Percentiles rank a stretch among this genome's conserved stretches.
phyloP scores from a whole-genome alignment of 2,797 vertebrate species.

The Ctenochaetus hawaiiensis region DNA sequence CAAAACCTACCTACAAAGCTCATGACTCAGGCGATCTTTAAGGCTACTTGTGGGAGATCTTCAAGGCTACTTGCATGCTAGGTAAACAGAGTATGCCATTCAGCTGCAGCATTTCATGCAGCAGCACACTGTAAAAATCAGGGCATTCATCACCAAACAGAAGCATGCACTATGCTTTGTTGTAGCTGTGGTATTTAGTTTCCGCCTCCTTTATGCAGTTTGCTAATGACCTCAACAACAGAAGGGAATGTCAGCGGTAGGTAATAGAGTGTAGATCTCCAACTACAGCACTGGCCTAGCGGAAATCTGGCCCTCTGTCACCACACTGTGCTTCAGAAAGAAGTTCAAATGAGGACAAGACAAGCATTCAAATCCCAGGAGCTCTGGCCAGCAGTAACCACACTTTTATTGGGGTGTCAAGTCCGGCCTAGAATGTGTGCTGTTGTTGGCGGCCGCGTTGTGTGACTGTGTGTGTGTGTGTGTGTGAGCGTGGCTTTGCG shows the following conservation, averaged over 20 bases:
- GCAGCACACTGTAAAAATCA: slow-evolving; percentile 53
- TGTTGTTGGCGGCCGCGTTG: slow-evolving; percentile 44
- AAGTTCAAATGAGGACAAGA: slow-evolving; percentile 86
- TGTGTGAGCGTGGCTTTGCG: slow-evolving; percentile 39
- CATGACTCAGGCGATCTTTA: slow-evolving; percentile 37
- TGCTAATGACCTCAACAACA: slow-evolving; percentile 74
- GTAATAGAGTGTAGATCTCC: slow-evolving; percentile 70
- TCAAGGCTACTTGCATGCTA: slow-evolving; percentile 39
- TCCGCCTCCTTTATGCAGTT: slow-evolving; percentile 70
- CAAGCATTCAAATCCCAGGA: slow-evolving; percentile 76
- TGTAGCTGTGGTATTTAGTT: slow-evolving; percentile 70
- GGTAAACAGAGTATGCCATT: slow-evolving; percentile 63
- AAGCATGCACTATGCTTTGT: slow-evolving; percentile 69
- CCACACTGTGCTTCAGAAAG: slow-evolving; percentile 76
- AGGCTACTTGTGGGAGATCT: slow-evolving; percentile 38
- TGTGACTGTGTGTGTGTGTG: slow-evolving; percentile 16
- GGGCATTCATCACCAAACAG: slow-evolving; percentile 65
- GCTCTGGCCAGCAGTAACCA: slow-evolving; percentile 79
- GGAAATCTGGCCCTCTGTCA: slow-evolving; percentile 79
- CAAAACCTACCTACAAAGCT: slow-evolving; percentile 31
- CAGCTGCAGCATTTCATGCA: slow-evolving; percentile 55
- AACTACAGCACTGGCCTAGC: slow-evolving; percentile 62
- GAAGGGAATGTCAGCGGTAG: slow-evolving; percentile 75
- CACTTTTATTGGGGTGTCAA: slow-evolving; percentile 85
- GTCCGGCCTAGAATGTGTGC: slow-evolving; percentile 71